Evolutionary conservation across 2,888 invertebrate species (phyloP).

Genomic region (Drosophila nigritarsus): DNA sequence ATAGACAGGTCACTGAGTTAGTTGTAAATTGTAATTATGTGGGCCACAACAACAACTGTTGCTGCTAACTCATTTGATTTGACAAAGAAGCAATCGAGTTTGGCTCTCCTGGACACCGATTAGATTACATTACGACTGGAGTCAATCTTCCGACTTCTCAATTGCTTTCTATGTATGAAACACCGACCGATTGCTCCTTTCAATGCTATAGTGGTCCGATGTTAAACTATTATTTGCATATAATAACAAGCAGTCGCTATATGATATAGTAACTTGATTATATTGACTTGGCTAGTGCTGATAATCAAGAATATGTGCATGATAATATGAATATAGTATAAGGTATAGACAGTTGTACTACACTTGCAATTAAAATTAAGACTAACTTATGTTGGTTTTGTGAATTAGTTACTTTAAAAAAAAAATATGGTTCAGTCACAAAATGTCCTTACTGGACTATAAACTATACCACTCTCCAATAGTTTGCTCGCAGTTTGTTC

Average conservation of each 20-base stretch:
- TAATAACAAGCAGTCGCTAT: no score
- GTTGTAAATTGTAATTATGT: neutral
- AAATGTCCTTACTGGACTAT: neutral
- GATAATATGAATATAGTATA: neutral
- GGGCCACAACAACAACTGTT: neutral
- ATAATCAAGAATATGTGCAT: neutral
- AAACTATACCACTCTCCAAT: neutral
- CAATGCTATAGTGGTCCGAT: neutral
- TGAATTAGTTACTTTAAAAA: no score
- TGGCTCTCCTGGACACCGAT: neutral
- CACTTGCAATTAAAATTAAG: no score
- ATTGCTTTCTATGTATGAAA: no score
- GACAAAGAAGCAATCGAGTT: neutral
- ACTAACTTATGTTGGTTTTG: no score
- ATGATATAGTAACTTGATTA: no score
- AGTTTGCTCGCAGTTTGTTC: neutral
- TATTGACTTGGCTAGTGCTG: neutral
- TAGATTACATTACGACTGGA: neutral
- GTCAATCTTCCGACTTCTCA: neutral
- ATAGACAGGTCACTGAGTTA: neutral
- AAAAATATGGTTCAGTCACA: no score
- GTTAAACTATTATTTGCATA: neutral
- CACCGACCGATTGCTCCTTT: neutral
- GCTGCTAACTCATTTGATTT: neutral
- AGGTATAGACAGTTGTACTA: neutral